phyloP scores from a whole-genome alignment of 2,888 invertebrate species.

The Leistus spinibarbis region DNA sequence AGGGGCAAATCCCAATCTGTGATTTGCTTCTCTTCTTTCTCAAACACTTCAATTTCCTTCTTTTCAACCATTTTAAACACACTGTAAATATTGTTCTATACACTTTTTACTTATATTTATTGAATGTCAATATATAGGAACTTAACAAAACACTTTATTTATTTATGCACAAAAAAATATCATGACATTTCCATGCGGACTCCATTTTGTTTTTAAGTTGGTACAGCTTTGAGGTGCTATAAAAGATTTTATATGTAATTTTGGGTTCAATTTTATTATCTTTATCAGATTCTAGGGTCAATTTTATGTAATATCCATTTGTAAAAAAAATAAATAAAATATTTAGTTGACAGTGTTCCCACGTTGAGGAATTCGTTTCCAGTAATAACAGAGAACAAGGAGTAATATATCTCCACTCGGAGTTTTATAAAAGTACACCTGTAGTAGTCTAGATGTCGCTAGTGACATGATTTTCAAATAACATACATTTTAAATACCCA shows the following conservation, averaged over 20 bases:
- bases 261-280: too few species aligned
- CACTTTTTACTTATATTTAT: slow-evolving; percentile 5
- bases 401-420: too few species aligned
- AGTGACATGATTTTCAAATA: too few species aligned
- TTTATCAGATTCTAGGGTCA: too few species aligned
- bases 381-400: too few species aligned
- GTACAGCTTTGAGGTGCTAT: background rate
- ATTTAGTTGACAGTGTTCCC: too few species aligned
- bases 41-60: slow-evolving; percentile 22
- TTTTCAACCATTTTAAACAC: slow-evolving; percentile 33
- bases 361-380: too few species aligned
- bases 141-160: slow-evolving; percentile 27
- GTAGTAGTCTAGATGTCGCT: too few species aligned
- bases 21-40: slow-evolving; percentile 43
- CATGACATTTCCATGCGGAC: slow-evolving; percentile 13
- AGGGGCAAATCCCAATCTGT: slow-evolving; percentile 73
- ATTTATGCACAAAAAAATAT: slow-evolving; percentile 23
- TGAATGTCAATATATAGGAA: slow-evolving; percentile 29
- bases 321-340: too few species aligned
- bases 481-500: too few species aligned
- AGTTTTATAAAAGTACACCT: too few species aligned
- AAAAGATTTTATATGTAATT: background rate
- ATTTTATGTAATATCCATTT: too few species aligned
- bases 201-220: slow-evolving; percentile 18
- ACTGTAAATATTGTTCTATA: slow-evolving; percentile 10